These are phyloP conservation scores for Spisula solida DNA, from an alignment of 2,888 invertebrate species.

Conservation along the genomic window DNA sequence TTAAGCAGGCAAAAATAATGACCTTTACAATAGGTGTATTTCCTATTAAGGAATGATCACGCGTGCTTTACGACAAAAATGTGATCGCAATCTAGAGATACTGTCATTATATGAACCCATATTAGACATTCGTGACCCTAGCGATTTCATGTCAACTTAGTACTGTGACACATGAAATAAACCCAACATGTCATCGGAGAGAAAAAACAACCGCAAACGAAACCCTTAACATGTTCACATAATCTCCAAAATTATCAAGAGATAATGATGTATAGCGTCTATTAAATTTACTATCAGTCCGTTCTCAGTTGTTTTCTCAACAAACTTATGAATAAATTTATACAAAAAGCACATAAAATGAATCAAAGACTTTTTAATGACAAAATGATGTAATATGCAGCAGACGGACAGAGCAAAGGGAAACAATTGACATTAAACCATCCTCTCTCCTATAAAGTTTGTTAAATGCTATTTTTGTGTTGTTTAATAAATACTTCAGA, in stretches of 20 bases:
- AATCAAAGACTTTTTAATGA: conserved; percentile 45
- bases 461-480: conserved; percentile 9
- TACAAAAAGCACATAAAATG: conserved; percentile 12
- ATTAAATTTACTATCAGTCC: background rate
- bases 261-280: background rate
- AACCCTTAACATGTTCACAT: background rate
- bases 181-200: conserved; percentile 38
- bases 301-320: too few relatives aligned
- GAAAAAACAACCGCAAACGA: conserved; percentile 7
- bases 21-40: conserved; percentile 5
- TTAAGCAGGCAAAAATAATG: conserved; percentile 24
- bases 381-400: conserved; percentile 39
- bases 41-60: conserved; percentile 19
- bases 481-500: background rate
- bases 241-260: conserved; percentile 9
- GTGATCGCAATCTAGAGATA: conserved; percentile 32
- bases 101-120: conserved; percentile 8
- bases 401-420: conserved; percentile 43
- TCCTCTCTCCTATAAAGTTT: conserved; percentile 7
- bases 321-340: conserved; percentile 35
- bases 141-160: conserved; percentile 37
- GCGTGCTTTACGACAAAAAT: conserved; percentile 32
- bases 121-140: conserved; percentile 28
- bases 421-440: conserved; percentile 35
- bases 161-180: conserved; percentile 46